Conservation (phyloP, 2,797 vertebrate genomes). For the Pseudochirops cupreus region DNA sequence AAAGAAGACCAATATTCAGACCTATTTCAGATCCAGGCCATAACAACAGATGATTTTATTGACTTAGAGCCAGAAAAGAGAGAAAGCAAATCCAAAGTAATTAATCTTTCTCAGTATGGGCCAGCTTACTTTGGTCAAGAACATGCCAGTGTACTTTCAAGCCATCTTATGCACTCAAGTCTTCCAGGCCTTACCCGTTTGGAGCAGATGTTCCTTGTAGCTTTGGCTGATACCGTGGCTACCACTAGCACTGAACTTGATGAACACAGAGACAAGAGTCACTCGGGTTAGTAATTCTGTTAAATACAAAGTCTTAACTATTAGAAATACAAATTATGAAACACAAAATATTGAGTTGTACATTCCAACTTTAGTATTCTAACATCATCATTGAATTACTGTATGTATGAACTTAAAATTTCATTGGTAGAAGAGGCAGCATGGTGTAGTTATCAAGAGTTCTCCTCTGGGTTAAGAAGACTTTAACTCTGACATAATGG, state of each 20-base stretch:
- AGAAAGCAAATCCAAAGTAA: constrained; percentile 95
- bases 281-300: constrained; percentile 89
- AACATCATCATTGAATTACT: not conserved
- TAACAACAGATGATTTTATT: constrained; percentile 96
- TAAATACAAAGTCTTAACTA: constrained; percentile 19
- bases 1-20: constrained; percentile 95
- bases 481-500: not conserved
- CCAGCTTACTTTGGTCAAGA: constrained; percentile 97
- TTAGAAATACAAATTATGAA: constrained; percentile 26
- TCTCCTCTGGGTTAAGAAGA: not conserved
- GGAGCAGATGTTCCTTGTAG: constrained; percentile 99
- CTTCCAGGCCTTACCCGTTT: constrained; percentile 96
- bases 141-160: constrained; percentile 98
- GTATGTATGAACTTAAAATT: not conserved
- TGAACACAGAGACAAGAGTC: constrained; percentile 92
- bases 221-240: constrained; percentile 97
- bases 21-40: constrained; percentile 93
- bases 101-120: constrained; percentile 98
- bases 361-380: constrained; percentile 30
- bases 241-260: constrained; percentile 96
- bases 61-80: constrained; percentile 96
- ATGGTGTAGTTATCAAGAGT: not conserved
- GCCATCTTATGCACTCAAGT: constrained; percentile 99
- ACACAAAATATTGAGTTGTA: constrained; percentile 20
- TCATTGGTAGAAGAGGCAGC: not conserved